Evolutionary conservation across 1,140 invertebrate species (phyloP).

Genomic region (Papilio aristodemus): DNA sequence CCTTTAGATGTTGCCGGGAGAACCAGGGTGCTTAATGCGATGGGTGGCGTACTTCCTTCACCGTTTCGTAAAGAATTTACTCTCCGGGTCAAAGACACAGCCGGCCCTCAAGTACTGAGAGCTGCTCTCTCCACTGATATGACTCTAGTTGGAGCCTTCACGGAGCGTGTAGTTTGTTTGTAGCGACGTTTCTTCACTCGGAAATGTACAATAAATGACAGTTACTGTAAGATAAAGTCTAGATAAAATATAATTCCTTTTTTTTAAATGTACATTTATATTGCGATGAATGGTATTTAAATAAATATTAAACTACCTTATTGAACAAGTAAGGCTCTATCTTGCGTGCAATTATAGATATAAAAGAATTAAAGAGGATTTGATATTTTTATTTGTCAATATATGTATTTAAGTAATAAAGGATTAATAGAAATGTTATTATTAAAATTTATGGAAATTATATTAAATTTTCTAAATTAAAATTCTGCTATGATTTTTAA

Average conservation of each 20-base stretch:
- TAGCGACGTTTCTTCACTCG: slow-evolving; percentile 43
- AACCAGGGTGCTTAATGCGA: slow-evolving; percentile 53
- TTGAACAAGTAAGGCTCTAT: not conserved
- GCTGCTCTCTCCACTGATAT: slow-evolving; percentile 67
- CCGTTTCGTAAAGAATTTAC: slow-evolving; percentile 67
- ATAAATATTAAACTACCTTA: not conserved
- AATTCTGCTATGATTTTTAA: too few species aligned
- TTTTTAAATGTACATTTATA: not conserved
- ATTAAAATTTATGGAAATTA: not conserved
- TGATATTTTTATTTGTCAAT: slow-evolving; percentile 4
- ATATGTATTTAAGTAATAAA: not conserved
- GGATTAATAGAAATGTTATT: not conserved
- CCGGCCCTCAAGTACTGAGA: slow-evolving; percentile 68
- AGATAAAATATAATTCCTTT: slow-evolving; percentile 1
- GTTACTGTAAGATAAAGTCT: slow-evolving; percentile 9
- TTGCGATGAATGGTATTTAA: not conserved
- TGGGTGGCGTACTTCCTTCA: slow-evolving; percentile 59
- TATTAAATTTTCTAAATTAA: too few species aligned
- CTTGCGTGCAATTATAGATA: not conserved
- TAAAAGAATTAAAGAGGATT: slow-evolving; percentile 14
- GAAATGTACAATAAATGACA: slow-evolving; percentile 6
- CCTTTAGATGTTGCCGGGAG: slow-evolving; percentile 63
- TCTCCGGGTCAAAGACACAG: slow-evolving; percentile 61
- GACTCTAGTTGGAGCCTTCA: slow-evolving; percentile 69
- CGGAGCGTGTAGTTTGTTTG: slow-evolving; percentile 69